A percentile compares a stretch with the other conserved stretches of the same genome.
These are phyloP conservation scores for Monopterus albus DNA, from an alignment of 2,113 vertebrate genomes.

Conservation along the genomic window DNA sequence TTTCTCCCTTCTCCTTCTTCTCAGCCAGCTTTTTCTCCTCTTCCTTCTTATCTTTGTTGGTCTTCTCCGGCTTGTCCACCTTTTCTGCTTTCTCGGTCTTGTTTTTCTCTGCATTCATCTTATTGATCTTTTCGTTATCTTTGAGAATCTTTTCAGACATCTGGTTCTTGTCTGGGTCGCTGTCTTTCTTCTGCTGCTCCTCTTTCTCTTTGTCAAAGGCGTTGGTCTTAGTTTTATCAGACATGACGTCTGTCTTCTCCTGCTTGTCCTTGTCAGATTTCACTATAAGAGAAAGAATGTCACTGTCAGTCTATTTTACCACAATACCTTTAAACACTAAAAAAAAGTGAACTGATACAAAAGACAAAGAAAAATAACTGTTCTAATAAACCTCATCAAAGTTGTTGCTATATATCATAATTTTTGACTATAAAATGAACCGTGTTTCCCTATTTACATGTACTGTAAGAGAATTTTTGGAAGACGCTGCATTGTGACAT, in stretches of 20 bases:
- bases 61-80: conserved; percentile 78
- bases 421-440: too few relatives aligned
- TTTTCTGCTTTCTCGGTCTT: conserved; percentile 74
- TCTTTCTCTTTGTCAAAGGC: conserved; percentile 57
- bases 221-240: conserved; percentile 48
- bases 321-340: too few relatives aligned
- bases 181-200: conserved; percentile 73
- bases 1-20: conserved; percentile 74
- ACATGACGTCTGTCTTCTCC: conserved; percentile 64
- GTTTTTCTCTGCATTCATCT: conserved; percentile 67
- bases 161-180: conserved; percentile 65
- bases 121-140: conserved; percentile 70
- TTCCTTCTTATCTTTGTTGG: conserved; percentile 76
- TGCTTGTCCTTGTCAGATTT: conserved; percentile 79
- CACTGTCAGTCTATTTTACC: conserved; percentile 9
- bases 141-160: conserved; percentile 75
- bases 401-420: too few relatives aligned
- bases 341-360: neutral
- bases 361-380: too few relatives aligned
- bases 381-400: too few relatives aligned
- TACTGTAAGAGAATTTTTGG: too few relatives aligned
- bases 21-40: conserved; percentile 75
- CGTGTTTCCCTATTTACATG: too few relatives aligned
- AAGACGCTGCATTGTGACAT: too few relatives aligned
- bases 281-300: conserved; percentile 58